phyloP scores from a whole-genome alignment of 2,113 vertebrate genomes.

The Oenanthe melanoleuca region DNA sequence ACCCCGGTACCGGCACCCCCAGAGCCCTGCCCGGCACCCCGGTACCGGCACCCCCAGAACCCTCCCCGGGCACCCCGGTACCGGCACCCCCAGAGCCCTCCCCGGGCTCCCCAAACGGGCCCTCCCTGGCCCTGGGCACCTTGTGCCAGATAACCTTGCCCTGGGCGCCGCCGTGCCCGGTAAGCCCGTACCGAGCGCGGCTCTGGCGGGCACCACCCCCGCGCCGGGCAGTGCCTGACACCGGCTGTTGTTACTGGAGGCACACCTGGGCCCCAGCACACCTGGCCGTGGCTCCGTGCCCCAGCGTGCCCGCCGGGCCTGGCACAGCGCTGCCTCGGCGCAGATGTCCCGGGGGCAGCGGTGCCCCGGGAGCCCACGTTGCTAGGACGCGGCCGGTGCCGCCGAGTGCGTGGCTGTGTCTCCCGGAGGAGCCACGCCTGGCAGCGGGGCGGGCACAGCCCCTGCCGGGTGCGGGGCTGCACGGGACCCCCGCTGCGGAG shows the following conservation, averaged over 20 bases:
- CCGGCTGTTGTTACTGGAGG: neutral
- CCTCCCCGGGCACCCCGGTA: too few species aligned
- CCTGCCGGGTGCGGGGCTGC: accelerated
- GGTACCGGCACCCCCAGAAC: too few species aligned
- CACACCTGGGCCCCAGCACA: neutral
- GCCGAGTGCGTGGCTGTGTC: neutral
- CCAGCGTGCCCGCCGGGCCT: accelerated
- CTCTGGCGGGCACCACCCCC: neutral
- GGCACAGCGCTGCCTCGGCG: neutral
- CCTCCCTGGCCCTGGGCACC: neutral
- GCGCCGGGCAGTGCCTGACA: neutral
- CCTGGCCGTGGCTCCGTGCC: neutral
- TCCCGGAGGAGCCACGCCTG: accelerated
- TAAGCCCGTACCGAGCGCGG: neutral
- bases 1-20: neutral
- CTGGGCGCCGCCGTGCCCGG: neutral
- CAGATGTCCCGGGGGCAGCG: accelerated
- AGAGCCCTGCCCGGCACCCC: neutral
- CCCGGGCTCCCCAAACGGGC: neutral
- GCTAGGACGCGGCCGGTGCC: accelerated
- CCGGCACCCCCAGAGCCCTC: neutral
- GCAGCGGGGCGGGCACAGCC: neutral
- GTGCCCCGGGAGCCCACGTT: neutral
- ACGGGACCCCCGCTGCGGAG: accelerated
- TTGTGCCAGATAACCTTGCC: neutral